Evolutionary conservation across 2,888 invertebrate genomes (phyloP).

Genomic region (Cheilosia vulpina): DNA sequence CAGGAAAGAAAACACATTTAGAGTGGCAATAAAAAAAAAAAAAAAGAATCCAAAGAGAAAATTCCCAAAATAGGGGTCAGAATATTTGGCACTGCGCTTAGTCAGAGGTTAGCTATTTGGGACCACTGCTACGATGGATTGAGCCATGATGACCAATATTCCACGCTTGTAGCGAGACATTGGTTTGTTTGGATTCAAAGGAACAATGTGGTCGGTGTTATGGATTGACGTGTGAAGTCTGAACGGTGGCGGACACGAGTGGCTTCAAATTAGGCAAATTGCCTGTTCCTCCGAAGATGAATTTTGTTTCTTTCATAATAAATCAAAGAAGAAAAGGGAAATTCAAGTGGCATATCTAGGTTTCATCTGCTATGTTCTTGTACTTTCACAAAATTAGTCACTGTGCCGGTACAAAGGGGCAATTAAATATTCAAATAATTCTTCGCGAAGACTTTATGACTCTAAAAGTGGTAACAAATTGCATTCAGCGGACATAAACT

Average conservation of each 20-base stretch:
- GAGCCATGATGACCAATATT: slow-evolving; percentile 13
- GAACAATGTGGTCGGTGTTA: slow-evolving; percentile 6
- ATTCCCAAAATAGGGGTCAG: slow-evolving; percentile 55
- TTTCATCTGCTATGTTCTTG: slow-evolving; percentile 18
- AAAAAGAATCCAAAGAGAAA: neutral
- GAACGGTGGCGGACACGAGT: neutral
- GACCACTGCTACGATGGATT: slow-evolving; percentile 26
- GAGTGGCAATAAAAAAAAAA: slow-evolving; percentile 35
- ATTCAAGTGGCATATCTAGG: slow-evolving; percentile 33
- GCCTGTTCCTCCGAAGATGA: slow-evolving; percentile 18
- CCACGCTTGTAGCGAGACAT: slow-evolving; percentile 39
- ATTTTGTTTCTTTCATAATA: slow-evolving; percentile 1
- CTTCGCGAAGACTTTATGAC: slow-evolving; percentile 34
- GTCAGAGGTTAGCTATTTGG: slow-evolving; percentile 29
- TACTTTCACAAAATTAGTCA: slow-evolving; percentile 53
- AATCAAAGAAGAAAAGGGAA: slow-evolving; percentile 34
- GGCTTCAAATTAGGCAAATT: slow-evolving; percentile 41
- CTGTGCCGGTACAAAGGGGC: slow-evolving; percentile 27
- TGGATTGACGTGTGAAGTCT: slow-evolving; percentile 33
- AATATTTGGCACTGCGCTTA: slow-evolving; percentile 31
- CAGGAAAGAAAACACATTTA: slow-evolving; percentile 19
- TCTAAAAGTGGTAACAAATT: neutral
- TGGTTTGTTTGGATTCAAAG: slow-evolving; percentile 6
- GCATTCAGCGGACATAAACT: neutral
- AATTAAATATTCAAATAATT: slow-evolving; percentile 43